Percentiles rank a stretch among this genome's conserved stretches.
Evolutionary conservation across 2,113 vertebrate genomes (phyloP).

Genomic region (Salvelinus sp.): DNA sequence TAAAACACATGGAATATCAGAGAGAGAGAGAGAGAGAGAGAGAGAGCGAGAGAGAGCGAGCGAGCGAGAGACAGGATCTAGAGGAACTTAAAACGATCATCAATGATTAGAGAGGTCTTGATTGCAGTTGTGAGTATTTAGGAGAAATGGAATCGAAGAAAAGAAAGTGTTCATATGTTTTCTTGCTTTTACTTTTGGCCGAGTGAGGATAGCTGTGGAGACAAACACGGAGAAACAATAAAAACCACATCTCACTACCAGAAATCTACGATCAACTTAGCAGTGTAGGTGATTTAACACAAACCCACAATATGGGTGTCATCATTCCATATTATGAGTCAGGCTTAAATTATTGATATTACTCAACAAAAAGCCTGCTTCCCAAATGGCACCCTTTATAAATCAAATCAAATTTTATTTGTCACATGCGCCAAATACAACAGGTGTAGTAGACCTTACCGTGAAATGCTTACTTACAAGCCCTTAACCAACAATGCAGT

Average conservation of each 20-base stretch:
- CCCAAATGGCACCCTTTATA: not conserved
- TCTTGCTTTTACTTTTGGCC: conserved; percentile 81
- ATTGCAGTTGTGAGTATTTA: conserved; percentile 55
- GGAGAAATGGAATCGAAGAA: conserved; percentile 16
- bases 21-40: conserved; percentile 45
- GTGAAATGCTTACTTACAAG: too few species aligned
- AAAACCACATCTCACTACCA: not conserved
- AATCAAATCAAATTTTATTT: too few species aligned
- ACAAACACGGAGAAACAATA: conserved; percentile 13
- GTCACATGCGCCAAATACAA: too few species aligned
- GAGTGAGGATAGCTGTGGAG: conserved; percentile 86
- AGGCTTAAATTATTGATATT: not conserved
- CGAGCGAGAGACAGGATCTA: conserved; percentile 29
- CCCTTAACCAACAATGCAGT: too few species aligned
- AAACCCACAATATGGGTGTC: not conserved
- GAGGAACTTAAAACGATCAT: conserved; percentile 36
- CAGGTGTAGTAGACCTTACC: too few species aligned
- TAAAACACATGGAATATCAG: conserved; percentile 70
- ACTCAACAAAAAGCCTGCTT: not conserved
- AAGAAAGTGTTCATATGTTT: conserved; percentile 14
- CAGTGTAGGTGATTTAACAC: conserved; percentile 1
- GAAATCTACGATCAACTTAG: not conserved
- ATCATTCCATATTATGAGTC: not conserved
- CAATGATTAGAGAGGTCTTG: conserved; percentile 39
- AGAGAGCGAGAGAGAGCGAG: conserved; percentile 43